Conservation (phyloP, 92 coral and sea anemone species). For the Paragorgia papillata region DNA sequence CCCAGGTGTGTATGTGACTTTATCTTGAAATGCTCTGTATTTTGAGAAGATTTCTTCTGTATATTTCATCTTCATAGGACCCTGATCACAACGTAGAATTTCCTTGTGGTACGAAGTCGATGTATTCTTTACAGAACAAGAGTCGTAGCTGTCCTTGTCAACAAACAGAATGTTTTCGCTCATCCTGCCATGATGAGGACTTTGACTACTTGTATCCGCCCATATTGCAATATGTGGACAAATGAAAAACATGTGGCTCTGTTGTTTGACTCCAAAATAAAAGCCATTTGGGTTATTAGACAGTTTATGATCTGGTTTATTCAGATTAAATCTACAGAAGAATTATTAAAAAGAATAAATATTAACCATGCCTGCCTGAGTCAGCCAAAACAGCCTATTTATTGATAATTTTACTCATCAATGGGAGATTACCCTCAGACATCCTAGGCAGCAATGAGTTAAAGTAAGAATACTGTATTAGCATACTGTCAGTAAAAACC, state of each 20-base stretch:
- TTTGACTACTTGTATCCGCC: conserved; percentile 10
- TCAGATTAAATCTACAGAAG: conserved; percentile 17
- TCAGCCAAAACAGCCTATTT: no score
- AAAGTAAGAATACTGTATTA: no score
- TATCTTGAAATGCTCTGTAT: conserved; percentile 37
- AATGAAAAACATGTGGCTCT: conserved; percentile 46
- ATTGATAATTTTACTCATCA: no score
- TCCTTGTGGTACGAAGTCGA: not conserved
- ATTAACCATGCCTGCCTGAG: no score
- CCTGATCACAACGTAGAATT: conserved; percentile 55
- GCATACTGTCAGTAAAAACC: no score
- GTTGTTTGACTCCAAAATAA: conserved; percentile 7
- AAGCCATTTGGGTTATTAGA: not conserved
- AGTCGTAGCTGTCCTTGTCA: conserved; percentile 61
- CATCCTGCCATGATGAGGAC: conserved; percentile 18
- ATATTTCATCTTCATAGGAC: conserved; percentile 40
- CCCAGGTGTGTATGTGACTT: conserved; percentile 59
- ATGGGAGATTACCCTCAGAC: no score
- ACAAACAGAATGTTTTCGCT: conserved; percentile 77
- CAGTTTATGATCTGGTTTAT: conserved; percentile 8
- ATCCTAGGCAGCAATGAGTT: no score
- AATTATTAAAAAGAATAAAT: not conserved
- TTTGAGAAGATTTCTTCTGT: conserved; percentile 48
- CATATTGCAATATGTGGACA: conserved; percentile 72
- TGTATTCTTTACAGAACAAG: conserved; percentile 56